phyloP scores from a whole-genome alignment of 1,140 invertebrate species.

The Anoplophora glabripennis region DNA sequence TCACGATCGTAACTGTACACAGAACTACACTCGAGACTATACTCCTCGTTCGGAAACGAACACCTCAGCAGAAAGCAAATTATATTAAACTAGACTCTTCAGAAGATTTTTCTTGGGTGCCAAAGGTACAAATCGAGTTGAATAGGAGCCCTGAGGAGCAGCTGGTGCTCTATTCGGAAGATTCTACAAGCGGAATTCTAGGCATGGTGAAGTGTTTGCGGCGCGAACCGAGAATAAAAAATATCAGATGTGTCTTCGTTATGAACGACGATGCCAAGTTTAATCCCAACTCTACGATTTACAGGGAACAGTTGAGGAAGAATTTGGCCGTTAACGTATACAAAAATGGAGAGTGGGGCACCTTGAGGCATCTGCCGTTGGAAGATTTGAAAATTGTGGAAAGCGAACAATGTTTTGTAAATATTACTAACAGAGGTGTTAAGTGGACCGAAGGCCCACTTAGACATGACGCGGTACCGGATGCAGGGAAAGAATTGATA shows the following conservation, averaged over 20 bases:
- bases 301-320: slow-evolving; percentile 55
- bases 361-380: slow-evolving; percentile 49
- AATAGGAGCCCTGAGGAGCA: slow-evolving; percentile 50
- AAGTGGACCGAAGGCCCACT: slow-evolving; percentile 74
- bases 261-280: slow-evolving; percentile 66
- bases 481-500: slow-evolving; percentile 49
- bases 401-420: slow-evolving; percentile 71
- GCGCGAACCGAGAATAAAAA: slow-evolving; percentile 65
- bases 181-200: slow-evolving; percentile 69
- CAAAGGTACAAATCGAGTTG: too few species aligned
- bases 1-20: slow-evolving; percentile 50
- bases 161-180: slow-evolving; percentile 60
- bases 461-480: slow-evolving; percentile 42
- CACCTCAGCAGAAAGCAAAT: background rate
- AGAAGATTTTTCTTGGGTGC: slow-evolving; percentile 53
- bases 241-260: slow-evolving; percentile 63
- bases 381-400: slow-evolving; percentile 30
- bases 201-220: slow-evolving; percentile 72
- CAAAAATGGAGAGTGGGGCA: slow-evolving; percentile 62
- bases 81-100: slow-evolving; percentile 11
- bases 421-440: slow-evolving; percentile 77
- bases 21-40: slow-evolving; percentile 50
- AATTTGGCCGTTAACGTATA: slow-evolving; percentile 68
- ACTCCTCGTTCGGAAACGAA: slow-evolving; percentile 42
- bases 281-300: slow-evolving; percentile 55